phyloP scores from a whole-genome alignment of 2,797 vertebrate species.

The Apogon talboti region DNA sequence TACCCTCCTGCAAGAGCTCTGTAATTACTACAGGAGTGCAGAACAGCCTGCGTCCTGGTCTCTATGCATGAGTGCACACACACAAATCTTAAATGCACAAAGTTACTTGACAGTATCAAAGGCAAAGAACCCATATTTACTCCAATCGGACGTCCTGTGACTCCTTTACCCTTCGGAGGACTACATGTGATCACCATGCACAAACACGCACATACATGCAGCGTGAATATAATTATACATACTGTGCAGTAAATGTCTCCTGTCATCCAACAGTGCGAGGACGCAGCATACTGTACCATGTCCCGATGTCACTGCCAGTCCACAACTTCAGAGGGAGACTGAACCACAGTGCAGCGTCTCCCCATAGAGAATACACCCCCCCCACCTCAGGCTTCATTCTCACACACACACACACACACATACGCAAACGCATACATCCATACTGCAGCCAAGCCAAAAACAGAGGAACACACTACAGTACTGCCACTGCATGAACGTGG shows the following conservation, averaged over 20 bases:
- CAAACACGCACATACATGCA: not conserved
- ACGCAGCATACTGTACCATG: constrained; percentile 46
- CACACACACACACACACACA: constrained; percentile 21
- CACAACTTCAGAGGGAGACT: constrained; percentile 58
- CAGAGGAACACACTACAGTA: constrained; percentile 9
- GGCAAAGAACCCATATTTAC: not conserved
- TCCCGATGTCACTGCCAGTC: constrained; percentile 45
- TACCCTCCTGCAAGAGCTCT: constrained; percentile 6
- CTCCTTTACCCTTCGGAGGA: constrained; percentile 8
- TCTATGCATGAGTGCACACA: constrained; percentile 18
- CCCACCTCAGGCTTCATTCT: constrained; percentile 29
- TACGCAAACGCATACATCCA: constrained; percentile 31
- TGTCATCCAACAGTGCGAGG: constrained; percentile 44
- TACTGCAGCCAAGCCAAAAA: constrained; percentile 34
- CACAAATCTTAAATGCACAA: not conserved
- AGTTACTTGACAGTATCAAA: not conserved
- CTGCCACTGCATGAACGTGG: not conserved
- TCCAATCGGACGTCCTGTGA: not conserved
- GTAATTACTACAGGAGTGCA: constrained; percentile 3
- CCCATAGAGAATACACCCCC: constrained; percentile 12
- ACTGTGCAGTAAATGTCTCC: constrained; percentile 40
- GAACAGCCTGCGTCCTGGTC: constrained; percentile 14
- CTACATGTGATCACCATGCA: not conserved
- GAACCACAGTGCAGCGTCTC: constrained; percentile 50
- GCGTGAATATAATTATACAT: constrained; percentile 16